Evolutionary conservation across 1,140 invertebrate species (phyloP).

Genomic region (Pygmarrhopalites habei): DNA sequence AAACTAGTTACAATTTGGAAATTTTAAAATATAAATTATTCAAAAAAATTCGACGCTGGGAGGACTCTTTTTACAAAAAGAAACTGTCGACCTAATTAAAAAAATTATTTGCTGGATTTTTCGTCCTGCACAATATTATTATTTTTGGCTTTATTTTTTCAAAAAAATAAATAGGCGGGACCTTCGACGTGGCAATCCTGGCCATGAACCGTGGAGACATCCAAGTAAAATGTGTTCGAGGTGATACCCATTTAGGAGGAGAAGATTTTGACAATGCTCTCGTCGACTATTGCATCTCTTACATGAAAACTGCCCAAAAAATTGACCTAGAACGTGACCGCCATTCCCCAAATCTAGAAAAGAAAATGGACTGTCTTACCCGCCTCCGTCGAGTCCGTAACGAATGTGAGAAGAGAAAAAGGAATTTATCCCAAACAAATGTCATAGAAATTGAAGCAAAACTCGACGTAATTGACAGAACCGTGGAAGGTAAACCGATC

Average conservation of each 20-base stretch:
- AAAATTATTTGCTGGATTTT: too few relatives aligned
- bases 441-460: constrained; percentile 57
- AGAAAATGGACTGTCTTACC: background rate
- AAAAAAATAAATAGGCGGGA: constrained; percentile 32
- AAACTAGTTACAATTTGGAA: too few relatives aligned
- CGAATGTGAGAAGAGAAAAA: constrained; percentile 25
- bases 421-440: constrained; percentile 1
- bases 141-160: too few relatives aligned
- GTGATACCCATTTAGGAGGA: constrained; percentile 46
- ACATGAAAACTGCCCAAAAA: constrained; percentile 54
- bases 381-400: constrained; percentile 7
- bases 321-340: constrained; percentile 45
- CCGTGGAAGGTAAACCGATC: too few relatives aligned
- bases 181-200: constrained; percentile 55
- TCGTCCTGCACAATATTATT: too few relatives aligned
- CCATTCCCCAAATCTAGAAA: background rate
- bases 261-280: constrained; percentile 42
- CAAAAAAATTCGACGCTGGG: too few relatives aligned
- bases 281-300: constrained; percentile 41
- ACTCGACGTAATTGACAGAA: too few relatives aligned
- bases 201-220: constrained; percentile 51
- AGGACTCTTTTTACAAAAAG: too few relatives aligned
- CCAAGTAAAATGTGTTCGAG: constrained; percentile 42
- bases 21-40: too few relatives aligned
- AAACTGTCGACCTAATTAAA: too few relatives aligned